These are phyloP conservation scores for Drosophila baimaii DNA, from an alignment of 1,140 invertebrate genomes.

Conservation along the genomic window DNA sequence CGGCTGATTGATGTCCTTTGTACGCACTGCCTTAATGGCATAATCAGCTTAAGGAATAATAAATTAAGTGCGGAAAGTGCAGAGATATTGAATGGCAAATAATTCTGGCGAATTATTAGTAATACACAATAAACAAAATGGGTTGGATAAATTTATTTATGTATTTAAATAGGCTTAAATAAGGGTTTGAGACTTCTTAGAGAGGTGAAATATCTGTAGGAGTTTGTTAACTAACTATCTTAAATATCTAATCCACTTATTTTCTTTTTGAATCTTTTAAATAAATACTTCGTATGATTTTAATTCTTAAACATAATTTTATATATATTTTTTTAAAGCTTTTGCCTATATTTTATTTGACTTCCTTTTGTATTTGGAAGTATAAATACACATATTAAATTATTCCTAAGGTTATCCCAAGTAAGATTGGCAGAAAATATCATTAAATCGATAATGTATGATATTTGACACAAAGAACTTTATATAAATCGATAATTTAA, in stretches of 20 bases:
- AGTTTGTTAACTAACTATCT: not conserved
- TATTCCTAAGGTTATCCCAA: too few species aligned
- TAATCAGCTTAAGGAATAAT: conserved; percentile 30
- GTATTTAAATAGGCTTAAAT: accelerated
- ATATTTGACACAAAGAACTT: too few species aligned
- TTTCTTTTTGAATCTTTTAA: not conserved
- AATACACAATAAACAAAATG: not conserved
- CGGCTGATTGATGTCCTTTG: conserved; percentile 30
- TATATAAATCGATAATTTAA: too few species aligned
- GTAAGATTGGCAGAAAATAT: too few species aligned
- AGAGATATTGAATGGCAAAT: not conserved
- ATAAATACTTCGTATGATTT: too few species aligned
- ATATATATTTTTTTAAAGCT: too few species aligned
- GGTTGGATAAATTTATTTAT: not conserved
- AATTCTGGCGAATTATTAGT: not conserved
- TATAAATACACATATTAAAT: too few species aligned
- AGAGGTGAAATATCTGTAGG: not conserved
- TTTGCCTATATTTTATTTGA: too few species aligned
- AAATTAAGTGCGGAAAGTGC: conserved; percentile 12
- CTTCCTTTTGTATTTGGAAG: too few species aligned
- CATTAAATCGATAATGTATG: too few species aligned
- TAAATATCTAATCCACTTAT: not conserved
- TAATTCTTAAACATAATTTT: too few species aligned
- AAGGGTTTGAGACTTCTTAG: not conserved
- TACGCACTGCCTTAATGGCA: conserved; percentile 12